A percentile compares a stretch with the other conserved stretches of the same genome.
phyloP scores from a whole-genome alignment of 2,888 invertebrate genomes.

The Meteorus cinctellus region DNA sequence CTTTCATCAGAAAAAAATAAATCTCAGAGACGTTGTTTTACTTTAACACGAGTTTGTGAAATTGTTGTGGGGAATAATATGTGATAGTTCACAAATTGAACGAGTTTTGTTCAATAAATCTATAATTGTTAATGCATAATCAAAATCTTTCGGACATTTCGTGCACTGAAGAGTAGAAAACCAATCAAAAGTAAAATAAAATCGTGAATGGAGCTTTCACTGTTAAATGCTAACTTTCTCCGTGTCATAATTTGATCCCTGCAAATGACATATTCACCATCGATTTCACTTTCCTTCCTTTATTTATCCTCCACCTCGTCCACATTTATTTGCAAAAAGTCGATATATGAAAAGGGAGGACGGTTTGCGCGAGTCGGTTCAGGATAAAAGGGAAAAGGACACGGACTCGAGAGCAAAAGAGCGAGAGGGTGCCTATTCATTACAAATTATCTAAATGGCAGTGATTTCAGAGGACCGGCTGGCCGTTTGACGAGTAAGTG shows the following conservation, averaged over 20 bases:
- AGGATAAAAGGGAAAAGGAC: constrained; percentile 46
- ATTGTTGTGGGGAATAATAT: neutral
- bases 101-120: too few relatives aligned
- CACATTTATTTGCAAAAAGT: constrained; percentile 6
- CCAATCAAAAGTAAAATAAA: too few relatives aligned
- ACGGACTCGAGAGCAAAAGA: constrained; percentile 42
- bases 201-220: neutral
- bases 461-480: constrained; percentile 74
- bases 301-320: neutral
- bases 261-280: constrained; percentile 22
- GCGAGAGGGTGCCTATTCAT: constrained; percentile 75
- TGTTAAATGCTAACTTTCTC: neutral
- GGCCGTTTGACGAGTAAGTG: constrained; percentile 73
- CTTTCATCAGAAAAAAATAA: constrained; percentile 16
- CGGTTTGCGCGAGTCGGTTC: constrained; percentile 36
- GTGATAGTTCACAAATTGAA: neutral
- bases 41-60: neutral
- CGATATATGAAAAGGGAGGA: constrained; percentile 37
- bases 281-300: constrained; percentile 11
- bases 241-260: constrained; percentile 14
- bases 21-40: neutral
- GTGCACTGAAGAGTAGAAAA: too few relatives aligned
- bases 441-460: constrained; percentile 78
- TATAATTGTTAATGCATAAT: too few relatives aligned
- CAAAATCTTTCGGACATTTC: too few relatives aligned